A percentile compares a stretch with the other conserved stretches of the same genome.
These are phyloP conservation scores for Drosophila athabasca DNA, from an alignment of 1,140 invertebrate species.

Conservation along the genomic window DNA sequence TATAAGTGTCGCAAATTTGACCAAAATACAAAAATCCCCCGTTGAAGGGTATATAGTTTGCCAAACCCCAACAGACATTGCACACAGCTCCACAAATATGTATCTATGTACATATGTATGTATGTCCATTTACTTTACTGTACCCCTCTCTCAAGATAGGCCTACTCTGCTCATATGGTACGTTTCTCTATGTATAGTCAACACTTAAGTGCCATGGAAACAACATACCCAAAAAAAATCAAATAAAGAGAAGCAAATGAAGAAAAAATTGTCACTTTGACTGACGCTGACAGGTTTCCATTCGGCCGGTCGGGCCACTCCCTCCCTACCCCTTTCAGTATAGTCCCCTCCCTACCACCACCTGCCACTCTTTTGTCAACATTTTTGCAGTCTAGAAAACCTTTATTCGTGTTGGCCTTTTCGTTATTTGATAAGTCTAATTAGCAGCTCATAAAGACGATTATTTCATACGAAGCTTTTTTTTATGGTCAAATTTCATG, in stretches of 20 bases:
- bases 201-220: conserved; percentile 32
- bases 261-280: conserved; percentile 33
- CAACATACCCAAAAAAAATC: conserved; percentile 12
- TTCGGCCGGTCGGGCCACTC: conserved; percentile 19
- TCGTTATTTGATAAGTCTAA: conserved; percentile 40
- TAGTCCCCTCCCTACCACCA: neutral
- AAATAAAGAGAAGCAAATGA: neutral
- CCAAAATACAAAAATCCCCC: conserved; percentile 4
- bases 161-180: conserved; percentile 14
- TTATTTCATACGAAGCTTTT: conserved; percentile 43
- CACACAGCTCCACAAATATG: conserved; percentile 9
- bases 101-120: conserved; percentile 3
- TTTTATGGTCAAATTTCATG: conserved; percentile 41
- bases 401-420: neutral
- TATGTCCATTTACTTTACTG: no score
- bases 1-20: no score
- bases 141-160: conserved; percentile 8
- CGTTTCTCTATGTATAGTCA: conserved; percentile 24
- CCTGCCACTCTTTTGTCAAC: neutral
- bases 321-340: conserved; percentile 4
- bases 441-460: conserved; percentile 49
- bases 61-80: conserved; percentile 40
- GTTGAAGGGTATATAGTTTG: conserved; percentile 13
- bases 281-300: conserved; percentile 43
- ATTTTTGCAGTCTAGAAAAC: conserved; percentile 18